Evolutionary conservation across 2,113 vertebrate genomes (phyloP).

Genomic region (Sialia sialis): DNA sequence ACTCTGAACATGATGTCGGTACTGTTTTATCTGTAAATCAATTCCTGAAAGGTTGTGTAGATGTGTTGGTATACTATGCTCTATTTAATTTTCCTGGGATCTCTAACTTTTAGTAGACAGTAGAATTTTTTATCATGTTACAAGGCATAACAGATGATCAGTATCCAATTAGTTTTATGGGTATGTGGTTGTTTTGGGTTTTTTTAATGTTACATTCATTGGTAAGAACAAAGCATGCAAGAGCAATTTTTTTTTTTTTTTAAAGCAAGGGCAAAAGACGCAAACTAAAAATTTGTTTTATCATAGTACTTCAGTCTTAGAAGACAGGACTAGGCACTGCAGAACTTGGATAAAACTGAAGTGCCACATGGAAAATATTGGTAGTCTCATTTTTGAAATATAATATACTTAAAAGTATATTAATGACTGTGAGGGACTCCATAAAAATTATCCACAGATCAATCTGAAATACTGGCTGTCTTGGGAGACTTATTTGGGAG

Average conservation of each 20-base stretch:
- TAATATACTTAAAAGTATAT: background rate
- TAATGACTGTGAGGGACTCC: background rate
- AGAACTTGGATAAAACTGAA: background rate
- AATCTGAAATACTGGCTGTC: background rate
- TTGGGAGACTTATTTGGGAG: background rate
- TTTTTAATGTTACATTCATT: background rate
- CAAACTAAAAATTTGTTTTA: background rate
- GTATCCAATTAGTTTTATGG: background rate
- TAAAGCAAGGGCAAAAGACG: background rate
- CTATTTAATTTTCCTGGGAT: background rate
- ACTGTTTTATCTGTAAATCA: background rate
- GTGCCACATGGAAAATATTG: background rate
- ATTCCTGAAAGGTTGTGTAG: background rate
- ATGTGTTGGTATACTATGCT: background rate
- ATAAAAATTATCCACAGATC: background rate
- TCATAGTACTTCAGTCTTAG: background rate
- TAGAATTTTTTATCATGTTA: background rate
- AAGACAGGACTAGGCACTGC: background rate
- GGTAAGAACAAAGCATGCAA: background rate
- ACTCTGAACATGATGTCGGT: background rate
- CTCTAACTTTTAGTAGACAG: background rate
- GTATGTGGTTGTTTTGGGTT: accelerated
- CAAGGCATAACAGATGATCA: background rate
- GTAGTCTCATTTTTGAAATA: background rate
- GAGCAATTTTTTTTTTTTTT: background rate